A percentile compares a stretch with the other conserved stretches of the same genome.
phyloP scores from a whole-genome alignment of 2,113 vertebrate genomes.

The Podarcis muralis region DNA sequence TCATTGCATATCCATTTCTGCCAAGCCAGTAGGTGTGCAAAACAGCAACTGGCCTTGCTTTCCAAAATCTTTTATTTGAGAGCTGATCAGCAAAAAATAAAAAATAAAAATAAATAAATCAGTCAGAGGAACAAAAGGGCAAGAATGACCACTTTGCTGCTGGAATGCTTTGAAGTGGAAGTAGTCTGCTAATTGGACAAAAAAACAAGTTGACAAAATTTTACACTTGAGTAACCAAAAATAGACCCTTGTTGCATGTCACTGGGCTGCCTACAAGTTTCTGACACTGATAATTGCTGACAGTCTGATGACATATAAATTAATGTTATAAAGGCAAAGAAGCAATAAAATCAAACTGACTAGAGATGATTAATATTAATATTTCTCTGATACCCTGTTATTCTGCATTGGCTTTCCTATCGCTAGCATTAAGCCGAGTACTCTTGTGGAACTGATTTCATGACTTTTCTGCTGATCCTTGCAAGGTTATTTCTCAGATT shows the following conservation, averaged over 20 bases:
- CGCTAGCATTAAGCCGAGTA: not conserved
- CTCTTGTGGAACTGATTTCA: not conserved
- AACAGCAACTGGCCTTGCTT: not conserved
- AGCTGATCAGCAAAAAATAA: not conserved
- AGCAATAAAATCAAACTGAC: conserved; percentile 23
- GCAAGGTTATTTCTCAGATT: not conserved
- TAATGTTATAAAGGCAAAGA: conserved; percentile 17
- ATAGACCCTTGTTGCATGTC: conserved; percentile 2
- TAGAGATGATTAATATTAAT: conserved; percentile 7
- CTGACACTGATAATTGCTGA: not conserved
- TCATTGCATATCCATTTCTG: not conserved
- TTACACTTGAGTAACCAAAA: conserved; percentile 15
- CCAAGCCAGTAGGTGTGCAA: not conserved
- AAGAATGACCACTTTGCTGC: not conserved
- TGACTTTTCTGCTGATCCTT: not conserved
- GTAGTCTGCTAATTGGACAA: conserved; percentile 5
- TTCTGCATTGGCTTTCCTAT: conserved; percentile 14
- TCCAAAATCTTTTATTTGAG: conserved; percentile 8
- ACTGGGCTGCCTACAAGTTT: conserved; percentile 7
- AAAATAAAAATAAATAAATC: not conserved
- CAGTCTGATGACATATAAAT: not conserved
- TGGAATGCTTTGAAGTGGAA: conserved; percentile 14
- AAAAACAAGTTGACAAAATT: conserved; percentile 23
- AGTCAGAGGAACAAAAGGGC: conserved; percentile 16
- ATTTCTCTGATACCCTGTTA: conserved; percentile 4